Conservation (phyloP, 2,113 vertebrate species). For the Onychostoma macrolepis region DNA sequence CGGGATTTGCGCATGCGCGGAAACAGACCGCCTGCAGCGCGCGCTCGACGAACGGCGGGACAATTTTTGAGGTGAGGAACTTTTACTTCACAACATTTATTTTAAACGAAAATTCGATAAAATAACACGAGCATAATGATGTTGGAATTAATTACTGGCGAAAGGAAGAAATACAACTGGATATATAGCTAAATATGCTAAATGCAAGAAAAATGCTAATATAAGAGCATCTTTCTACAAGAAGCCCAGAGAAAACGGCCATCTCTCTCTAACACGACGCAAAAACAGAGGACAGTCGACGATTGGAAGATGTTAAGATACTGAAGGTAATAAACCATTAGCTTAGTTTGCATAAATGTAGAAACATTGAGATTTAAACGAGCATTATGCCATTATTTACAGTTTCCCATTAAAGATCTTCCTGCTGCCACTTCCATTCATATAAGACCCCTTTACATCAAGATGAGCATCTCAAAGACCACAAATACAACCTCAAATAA, state of each 20-base stretch:
- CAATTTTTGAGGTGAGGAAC: too few species aligned
- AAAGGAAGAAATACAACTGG: too few species aligned
- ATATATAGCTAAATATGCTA: too few species aligned
- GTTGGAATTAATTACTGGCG: background rate
- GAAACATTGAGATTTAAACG: background rate
- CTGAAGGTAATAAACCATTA: background rate
- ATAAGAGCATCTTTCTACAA: background rate
- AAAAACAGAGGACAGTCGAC: background rate
- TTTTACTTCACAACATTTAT: background rate
- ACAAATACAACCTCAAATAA: too few species aligned
- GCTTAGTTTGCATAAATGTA: background rate
- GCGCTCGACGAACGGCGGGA: too few species aligned
- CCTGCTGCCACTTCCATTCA: background rate
- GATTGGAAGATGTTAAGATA: background rate
- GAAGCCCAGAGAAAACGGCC: background rate
- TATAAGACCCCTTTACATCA: background rate
- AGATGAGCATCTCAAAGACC: background rate
- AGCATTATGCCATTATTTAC: background rate
- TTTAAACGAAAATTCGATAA: background rate
- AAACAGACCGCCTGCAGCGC: too few species aligned
- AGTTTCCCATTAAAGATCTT: background rate
- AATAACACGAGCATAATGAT: background rate
- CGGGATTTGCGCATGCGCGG: too few species aligned
- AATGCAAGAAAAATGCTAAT: too few species aligned
- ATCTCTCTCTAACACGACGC: background rate